Evolutionary conservation across 2,888 invertebrate genomes (phyloP).

Genomic region (Eupelmus urozonus): DNA sequence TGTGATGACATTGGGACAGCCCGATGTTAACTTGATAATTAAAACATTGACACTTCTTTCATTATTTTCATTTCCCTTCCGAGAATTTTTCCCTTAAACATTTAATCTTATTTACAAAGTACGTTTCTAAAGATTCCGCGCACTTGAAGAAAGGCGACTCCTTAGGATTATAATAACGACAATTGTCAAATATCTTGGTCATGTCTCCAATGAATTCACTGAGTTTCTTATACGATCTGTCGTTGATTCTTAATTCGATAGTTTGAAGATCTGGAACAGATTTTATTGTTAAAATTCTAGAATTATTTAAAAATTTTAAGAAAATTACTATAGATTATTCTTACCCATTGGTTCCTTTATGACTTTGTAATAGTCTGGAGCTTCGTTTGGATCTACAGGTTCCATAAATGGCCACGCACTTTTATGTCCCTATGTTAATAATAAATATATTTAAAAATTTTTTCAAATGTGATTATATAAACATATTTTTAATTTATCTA

Average conservation of each 20-base stretch:
- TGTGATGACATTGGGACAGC: constrained; percentile 48
- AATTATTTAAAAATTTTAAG: constrained; percentile 23
- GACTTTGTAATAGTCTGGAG: constrained; percentile 97
- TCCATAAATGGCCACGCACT: constrained; percentile 99
- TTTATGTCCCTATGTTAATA: constrained; percentile 89
- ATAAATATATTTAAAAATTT: constrained; percentile 25
- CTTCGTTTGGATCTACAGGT: constrained; percentile 96
- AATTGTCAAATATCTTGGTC: constrained; percentile 99
- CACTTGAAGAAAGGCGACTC: constrained; percentile 97
- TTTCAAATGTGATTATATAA: constrained; percentile 2
- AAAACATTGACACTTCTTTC: constrained; percentile 59
- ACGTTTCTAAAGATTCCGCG: constrained; percentile 96
- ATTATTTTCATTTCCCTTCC: constrained; percentile 77
- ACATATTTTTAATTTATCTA: background rate
- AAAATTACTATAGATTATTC: constrained; percentile 67
- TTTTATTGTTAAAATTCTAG: constrained; percentile 23
- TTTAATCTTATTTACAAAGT: constrained; percentile 96
- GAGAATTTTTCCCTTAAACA: constrained; percentile 90
- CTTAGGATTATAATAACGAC: constrained; percentile 97
- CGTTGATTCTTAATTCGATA: constrained; percentile 91
- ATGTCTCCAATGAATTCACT: constrained; percentile 98
- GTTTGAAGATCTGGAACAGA: constrained; percentile 91
- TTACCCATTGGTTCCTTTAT: constrained; percentile 97
- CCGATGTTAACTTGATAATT: constrained; percentile 58
- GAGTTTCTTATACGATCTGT: constrained; percentile 89